Evolutionary conservation across 2,888 invertebrate genomes (phyloP), one percentile per base, ranked within the genome.

Genomic region (Cataglyphis rosenhaueri): DNA sequence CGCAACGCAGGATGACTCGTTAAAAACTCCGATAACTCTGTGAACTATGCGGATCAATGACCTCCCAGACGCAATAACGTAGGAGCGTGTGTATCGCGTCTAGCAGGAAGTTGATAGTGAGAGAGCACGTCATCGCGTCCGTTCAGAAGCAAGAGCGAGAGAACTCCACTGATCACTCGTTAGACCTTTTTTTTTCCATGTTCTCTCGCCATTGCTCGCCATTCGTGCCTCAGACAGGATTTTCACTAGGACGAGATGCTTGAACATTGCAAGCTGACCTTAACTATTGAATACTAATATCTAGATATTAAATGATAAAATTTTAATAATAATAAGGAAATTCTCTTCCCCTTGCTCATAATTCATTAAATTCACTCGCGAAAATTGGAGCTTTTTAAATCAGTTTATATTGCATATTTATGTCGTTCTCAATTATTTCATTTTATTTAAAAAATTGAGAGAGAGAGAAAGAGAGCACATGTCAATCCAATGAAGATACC

Each of bases 101-200:
- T 87, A 89, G 81, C 89, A 89, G 89, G 89, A 89, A 89, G 90
- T 89, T 89, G 89, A 89, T 89, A 89, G 90, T 82, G 76, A 82
- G 68, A 76, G 35, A 81, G 88, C 84, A 84, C 84, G 84, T 89
- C 89, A 85, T 89, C 84, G 83, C 48, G 48, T 74, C 85, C 79
- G 85, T 76, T 84, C 83, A 85, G 85, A 83, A 62, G 44, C 62
- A 44, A 55, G 70, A 62, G 44, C 38, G 32, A 52, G 62, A 52
- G 68, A 57, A 32, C 41, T 44, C 10, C 5, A 38, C 18, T 15
- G 25, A 44, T 55, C 65, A 6, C 35, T 48, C 18, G 48, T 48
- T 18, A 18, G 6, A 15, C 9, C 41, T 18, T 10, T 9, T 10
- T 9, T 64, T 76, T n/a, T 64, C n/a, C 18, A 2, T 8, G 6